phyloP scores from a whole-genome alignment of 2,888 invertebrate genomes.

The Lepidochrysops patricia region DNA sequence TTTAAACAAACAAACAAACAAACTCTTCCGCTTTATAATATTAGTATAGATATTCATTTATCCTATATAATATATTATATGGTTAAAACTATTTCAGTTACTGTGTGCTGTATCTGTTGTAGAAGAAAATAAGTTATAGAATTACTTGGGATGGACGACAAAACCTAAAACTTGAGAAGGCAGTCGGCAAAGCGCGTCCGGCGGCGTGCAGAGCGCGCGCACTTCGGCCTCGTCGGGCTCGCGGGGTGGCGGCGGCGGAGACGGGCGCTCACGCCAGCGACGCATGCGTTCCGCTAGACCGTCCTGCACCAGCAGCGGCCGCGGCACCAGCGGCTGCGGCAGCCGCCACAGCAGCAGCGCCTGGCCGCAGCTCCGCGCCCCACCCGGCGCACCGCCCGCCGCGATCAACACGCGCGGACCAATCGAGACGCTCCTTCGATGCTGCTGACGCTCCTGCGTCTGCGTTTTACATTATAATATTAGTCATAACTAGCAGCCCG shows the following conservation, averaged over 20 bases:
- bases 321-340: conserved; percentile 22
- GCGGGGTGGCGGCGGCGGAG: conserved; percentile 16
- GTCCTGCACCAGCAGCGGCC: conserved; percentile 25
- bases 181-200: conserved; percentile 24
- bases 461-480: neutral
- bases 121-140: too few relatives aligned
- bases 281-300: conserved; percentile 26
- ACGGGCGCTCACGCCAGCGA: conserved; percentile 23
- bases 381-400: conserved; percentile 25
- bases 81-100: too few relatives aligned
- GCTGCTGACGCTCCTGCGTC: too few relatives aligned
- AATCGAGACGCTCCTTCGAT: neutral
- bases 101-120: too few relatives aligned
- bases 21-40: too few relatives aligned
- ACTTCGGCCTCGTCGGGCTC: conserved; percentile 31
- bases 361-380: conserved; percentile 26
- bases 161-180: conserved; percentile 35
- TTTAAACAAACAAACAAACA: neutral
- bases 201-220: conserved; percentile 40
- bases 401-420: conserved; percentile 28
- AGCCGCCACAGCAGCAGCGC: conserved; percentile 35
- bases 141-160: conserved; percentile 32
- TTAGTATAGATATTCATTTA: too few relatives aligned
- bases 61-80: too few relatives aligned
- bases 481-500: too few relatives aligned